Evolutionary conservation across 1,140 invertebrate genomes (phyloP).

Genomic region (Heliconius himera): DNA sequence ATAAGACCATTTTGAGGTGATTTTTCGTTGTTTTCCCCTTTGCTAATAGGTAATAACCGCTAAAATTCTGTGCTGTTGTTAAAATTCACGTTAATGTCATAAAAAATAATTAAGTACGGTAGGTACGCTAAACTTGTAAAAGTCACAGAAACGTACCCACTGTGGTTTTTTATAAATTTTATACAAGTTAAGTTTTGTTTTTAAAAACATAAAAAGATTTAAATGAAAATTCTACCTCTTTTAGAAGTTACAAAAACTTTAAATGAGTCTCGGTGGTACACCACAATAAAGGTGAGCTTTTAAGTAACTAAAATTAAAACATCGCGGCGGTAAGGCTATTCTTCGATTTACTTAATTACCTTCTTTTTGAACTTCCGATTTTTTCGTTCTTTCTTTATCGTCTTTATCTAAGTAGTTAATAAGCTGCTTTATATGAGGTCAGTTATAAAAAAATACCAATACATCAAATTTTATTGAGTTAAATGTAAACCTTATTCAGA

Average conservation of each 20-base stretch:
- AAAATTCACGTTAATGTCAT: no score
- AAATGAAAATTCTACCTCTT: not conserved
- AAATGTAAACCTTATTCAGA: not conserved
- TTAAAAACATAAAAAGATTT: no score
- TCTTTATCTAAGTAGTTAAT: not conserved
- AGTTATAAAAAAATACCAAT: not conserved
- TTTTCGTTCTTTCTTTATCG: not conserved
- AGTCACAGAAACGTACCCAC: no score
- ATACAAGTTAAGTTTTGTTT: no score
- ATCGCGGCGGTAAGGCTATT: not conserved
- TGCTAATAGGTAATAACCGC: no score
- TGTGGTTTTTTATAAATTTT: no score
- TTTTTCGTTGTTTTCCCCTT: no score
- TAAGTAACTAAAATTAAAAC: slow-evolving; percentile 20
- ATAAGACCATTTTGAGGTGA: no score
- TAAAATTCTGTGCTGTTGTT: no score
- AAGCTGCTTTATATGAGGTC: not conserved
- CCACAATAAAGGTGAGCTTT: not conserved
- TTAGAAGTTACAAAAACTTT: not conserved
- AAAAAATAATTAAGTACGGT: no score
- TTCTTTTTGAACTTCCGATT: not conserved
- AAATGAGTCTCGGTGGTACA: not conserved
- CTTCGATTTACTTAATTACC: not conserved
- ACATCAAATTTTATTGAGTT: not conserved
- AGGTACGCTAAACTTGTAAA: no score